These are phyloP conservation scores for Watsonalla binaria DNA, from an alignment of 2,888 invertebrate species.

Conservation along the genomic window DNA sequence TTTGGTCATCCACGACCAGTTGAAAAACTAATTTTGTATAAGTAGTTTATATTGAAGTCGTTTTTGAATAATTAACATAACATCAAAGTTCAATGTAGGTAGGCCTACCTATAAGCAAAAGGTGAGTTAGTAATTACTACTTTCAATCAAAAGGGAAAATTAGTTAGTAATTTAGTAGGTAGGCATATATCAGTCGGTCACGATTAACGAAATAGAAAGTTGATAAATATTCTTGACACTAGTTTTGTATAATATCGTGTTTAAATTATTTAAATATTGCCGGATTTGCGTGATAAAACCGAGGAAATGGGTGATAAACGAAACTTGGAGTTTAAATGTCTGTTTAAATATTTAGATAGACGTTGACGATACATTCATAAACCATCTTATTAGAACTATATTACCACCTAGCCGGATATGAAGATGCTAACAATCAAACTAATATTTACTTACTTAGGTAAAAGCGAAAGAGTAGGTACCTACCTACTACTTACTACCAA, in stretches of 20 bases:
- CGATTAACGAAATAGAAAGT: slow-evolving; percentile 51
- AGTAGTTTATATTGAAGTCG: no score
- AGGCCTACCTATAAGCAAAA: neutral
- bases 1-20: no score
- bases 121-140: neutral
- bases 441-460: no score
- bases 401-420: neutral
- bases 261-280: slow-evolving; percentile 39
- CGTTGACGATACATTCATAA: neutral
- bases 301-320: neutral
- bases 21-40: no score
- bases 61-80: no score
- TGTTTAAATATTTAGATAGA: neutral
- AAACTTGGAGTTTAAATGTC: neutral
- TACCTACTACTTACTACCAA: no score
- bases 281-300: slow-evolving; percentile 14
- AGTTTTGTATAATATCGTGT: slow-evolving; percentile 20
- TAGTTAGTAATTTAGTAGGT: slow-evolving; percentile 5
- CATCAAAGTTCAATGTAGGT: no score
- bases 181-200: slow-evolving; percentile 28
- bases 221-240: slow-evolving; percentile 30
- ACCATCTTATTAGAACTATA: neutral
- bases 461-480: no score
- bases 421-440: neutral
- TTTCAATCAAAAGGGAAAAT: neutral